Evolutionary conservation across 1,140 invertebrate species (phyloP), one percentile per base, ranked within the genome.

Genomic region (Aphaenogaster ashmeadi): DNA sequence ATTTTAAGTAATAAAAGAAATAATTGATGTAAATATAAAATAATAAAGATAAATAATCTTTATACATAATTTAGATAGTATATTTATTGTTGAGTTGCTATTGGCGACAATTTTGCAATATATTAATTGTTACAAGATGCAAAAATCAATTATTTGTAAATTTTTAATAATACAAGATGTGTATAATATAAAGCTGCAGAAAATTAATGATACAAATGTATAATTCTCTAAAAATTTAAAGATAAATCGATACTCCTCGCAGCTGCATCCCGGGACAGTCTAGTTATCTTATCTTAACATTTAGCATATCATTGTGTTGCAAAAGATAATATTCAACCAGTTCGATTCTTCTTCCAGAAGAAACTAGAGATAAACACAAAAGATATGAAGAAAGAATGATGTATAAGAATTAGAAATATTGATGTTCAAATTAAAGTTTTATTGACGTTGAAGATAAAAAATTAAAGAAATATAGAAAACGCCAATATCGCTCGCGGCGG

Each of bases 401-500:
- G 33, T 9, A 64, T 50, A 52, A 79, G 44, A 88, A 60, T 67
- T 58, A 89, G 36, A 86, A 47, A 67, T 11, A 71, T 90, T 86
- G 86, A 87, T 54, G 74, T 87, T 91, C 71, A 72, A 88, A 89
- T 91, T 91, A 90, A 79, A 92, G 54, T 93, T 93, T 90, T 91
- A 93, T 85, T 64, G 74, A 88, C 87, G 86, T 92, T 91, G 58
- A 88, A 91, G 79, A n/a, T 44, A 67, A 80, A 84, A 88, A 88
- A 91, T 88, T 92, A 88, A 92, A 86, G 66, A 27, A 27, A 27
- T 27, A 27, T 27, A 27, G 27, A 27, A 0, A 27, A 27, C 27
- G 27, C 27, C 27, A 27, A 27, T 27, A 27, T 27, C 27, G 27
- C 27, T 27, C 27, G 27, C 27, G 27, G 27, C 27, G 27, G 27